Base-by-base conservation (phyloP, 2,888 invertebrate genomes). In the Plutella xylostella region DNA sequence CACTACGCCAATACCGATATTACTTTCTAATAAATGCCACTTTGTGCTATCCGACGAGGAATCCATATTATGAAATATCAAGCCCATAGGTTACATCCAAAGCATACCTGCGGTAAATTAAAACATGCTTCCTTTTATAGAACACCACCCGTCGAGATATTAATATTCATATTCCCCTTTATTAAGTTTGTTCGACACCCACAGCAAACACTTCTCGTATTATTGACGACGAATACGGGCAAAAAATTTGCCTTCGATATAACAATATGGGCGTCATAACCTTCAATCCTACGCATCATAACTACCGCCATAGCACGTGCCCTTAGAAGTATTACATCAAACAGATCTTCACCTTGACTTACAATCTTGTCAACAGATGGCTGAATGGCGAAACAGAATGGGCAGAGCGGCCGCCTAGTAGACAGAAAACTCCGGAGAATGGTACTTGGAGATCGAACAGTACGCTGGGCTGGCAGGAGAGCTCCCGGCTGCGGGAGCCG, bases 311-410 rank as follows among this genome's bases (percentile, higher is more conserved):
- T 34, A 19, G 15, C 22, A 34, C 35, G 21, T 41, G 33, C 30
- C 30, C 15, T 40, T 45, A 51, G 9, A 22, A 21, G 7, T 35
- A 18, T 35, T 18, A 18, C 18, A 9, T 35, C 6, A 35, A 35
- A 18, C 7, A 9, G 39, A 35, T 35, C 12, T 39, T 9, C n/a
- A n/a, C n/a, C n/a, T n/a, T n/a, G n/a, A n/a, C n/a, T n/a, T n/a
- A n/a, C n/a, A n/a, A n/a, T 35, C 46, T 61, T 55, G 49, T 61
- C 49, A 56, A 49, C 64, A 83, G 80, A 67, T 83, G 79, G 78
- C 56, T 67, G 54, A 83, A 83, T 51, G 83, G 82, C 42, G 77
- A 82, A 47, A 55, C 63, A 33, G 80, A 79, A 63, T 79, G 80
- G 80, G 65, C 63, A 51, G 76, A 77, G 39, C 67, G 77, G 45